phyloP scores from a whole-genome alignment of 2,888 invertebrate genomes.

The Cryptus armator region DNA sequence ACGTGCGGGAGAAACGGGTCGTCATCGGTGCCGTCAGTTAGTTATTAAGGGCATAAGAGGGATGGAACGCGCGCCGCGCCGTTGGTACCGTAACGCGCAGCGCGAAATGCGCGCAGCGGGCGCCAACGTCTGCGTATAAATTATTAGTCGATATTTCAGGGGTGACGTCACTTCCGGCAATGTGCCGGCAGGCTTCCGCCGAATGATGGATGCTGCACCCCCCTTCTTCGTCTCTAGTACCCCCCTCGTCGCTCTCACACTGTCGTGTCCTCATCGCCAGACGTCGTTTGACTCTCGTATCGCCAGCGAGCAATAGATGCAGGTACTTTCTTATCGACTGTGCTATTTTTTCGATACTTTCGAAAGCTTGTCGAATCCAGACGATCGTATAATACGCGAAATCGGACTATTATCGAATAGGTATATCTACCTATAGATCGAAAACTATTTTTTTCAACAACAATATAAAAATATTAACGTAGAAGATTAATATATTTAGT shows the following conservation, averaged over 20 bases:
- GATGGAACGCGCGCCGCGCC: slow-evolving; percentile 30
- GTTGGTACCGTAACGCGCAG: slow-evolving; percentile 43
- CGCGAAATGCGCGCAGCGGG: slow-evolving; percentile 69
- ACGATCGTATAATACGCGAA: background rate
- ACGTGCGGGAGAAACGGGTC: slow-evolving; percentile 27
- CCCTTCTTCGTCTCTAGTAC: slow-evolving; percentile 59
- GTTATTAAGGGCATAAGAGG: slow-evolving; percentile 73
- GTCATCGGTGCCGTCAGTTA: slow-evolving; percentile 73
- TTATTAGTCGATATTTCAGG: slow-evolving; percentile 84
- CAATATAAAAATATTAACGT: too few relatives aligned
- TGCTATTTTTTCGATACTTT: background rate
- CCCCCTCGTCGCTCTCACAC: slow-evolving; percentile 66
- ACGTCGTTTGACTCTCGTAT: slow-evolving; percentile 39
- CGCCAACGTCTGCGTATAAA: slow-evolving; percentile 83
- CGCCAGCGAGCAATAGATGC: background rate
- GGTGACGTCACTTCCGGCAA: slow-evolving; percentile 84
- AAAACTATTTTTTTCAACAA: too few relatives aligned
- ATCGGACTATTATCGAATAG: too few relatives aligned
- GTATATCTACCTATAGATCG: too few relatives aligned
- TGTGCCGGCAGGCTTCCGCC: slow-evolving; percentile 83
- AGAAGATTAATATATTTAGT: too few relatives aligned
- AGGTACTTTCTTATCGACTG: background rate
- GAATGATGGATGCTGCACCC: slow-evolving; percentile 81
- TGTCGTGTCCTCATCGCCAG: slow-evolving; percentile 65
- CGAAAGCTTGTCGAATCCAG: background rate